Percentiles rank a stretch among this genome's conserved stretches.
Evolutionary conservation across 2,888 invertebrate genomes (phyloP).

Genomic region (Microplitis deprimator): DNA sequence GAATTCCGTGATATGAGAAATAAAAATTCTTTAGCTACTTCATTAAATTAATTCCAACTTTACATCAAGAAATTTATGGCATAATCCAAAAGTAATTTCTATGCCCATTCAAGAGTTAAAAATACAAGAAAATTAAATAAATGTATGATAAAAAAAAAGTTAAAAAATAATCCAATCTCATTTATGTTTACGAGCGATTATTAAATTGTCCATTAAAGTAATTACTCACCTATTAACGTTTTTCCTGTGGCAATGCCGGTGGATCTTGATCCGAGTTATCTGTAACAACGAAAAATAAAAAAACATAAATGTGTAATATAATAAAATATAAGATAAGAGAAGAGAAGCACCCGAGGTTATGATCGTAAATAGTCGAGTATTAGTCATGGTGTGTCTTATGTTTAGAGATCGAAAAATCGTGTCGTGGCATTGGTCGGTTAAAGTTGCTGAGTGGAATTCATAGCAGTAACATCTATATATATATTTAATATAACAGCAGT

Average conservation of each 20-base stretch:
- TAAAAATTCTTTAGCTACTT: no score
- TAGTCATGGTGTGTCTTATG: conserved; percentile 41
- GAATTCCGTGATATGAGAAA: no score
- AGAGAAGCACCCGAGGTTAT: conserved; percentile 3
- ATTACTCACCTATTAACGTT: conserved; percentile 33
- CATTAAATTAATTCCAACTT: no score
- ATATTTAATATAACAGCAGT: no score
- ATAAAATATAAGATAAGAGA: not conserved
- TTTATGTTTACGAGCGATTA: conserved; percentile 38
- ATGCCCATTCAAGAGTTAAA: no score
- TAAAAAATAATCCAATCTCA: no score
- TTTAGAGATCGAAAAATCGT: conserved; percentile 13
- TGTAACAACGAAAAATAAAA: conserved; percentile 3
- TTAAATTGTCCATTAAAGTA: conserved; percentile 39
- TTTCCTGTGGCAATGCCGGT: not conserved
- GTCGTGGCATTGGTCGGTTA: conserved; percentile 3
- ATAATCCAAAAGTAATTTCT: no score
- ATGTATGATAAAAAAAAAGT: no score
- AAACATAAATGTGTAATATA: not conserved
- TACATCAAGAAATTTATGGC: no score
- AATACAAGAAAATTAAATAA: no score
- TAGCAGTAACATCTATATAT: not conserved
- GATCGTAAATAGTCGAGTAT: conserved; percentile 47
- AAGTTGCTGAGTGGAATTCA: conserved; percentile 10
- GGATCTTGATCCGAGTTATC: conserved; percentile 18